Evolutionary conservation across 1,140 invertebrate species (phyloP).

Genomic region (Homarus americanus): DNA sequence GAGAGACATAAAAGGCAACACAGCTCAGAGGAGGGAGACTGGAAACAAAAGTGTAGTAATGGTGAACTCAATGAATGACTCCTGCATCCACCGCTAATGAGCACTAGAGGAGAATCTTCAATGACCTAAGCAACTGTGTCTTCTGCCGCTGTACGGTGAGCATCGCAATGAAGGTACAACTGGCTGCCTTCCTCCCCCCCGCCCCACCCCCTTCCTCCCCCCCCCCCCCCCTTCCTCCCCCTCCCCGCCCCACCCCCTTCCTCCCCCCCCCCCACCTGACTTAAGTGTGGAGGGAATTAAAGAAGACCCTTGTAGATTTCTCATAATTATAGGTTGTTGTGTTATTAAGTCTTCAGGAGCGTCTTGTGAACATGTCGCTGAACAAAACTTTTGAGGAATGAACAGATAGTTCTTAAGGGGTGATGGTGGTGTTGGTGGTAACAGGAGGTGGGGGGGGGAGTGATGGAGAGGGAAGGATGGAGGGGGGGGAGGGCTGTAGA

Average conservation of each 20-base stretch:
- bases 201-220: too few relatives aligned
- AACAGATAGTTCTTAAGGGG: not conserved
- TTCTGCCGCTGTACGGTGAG: not conserved
- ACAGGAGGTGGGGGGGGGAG: not conserved
- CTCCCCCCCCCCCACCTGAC: too few relatives aligned
- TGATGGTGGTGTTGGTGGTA: not conserved
- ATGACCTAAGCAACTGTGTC: constrained; percentile 4
- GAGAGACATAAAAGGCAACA: not conserved
- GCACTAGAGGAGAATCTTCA: not conserved
- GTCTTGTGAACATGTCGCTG: constrained; percentile 21
- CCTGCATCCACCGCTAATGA: not conserved
- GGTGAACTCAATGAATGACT: not conserved
- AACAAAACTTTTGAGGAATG: too few relatives aligned
- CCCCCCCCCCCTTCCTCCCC: too few relatives aligned
- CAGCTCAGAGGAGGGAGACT: not conserved
- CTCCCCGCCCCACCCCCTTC: too few relatives aligned
- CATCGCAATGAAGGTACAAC: not conserved
- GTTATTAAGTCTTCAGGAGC: not conserved
- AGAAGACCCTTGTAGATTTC: not conserved
- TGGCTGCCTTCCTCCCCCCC: not conserved
- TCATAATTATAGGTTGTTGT: too few relatives aligned
- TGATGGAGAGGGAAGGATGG: not conserved
- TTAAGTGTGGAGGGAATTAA: too few relatives aligned
- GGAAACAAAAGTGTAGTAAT: not conserved
- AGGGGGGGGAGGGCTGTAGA: not conserved